phyloP scores from a whole-genome alignment of 2,113 vertebrate species.

The Triplophysa rosa region DNA sequence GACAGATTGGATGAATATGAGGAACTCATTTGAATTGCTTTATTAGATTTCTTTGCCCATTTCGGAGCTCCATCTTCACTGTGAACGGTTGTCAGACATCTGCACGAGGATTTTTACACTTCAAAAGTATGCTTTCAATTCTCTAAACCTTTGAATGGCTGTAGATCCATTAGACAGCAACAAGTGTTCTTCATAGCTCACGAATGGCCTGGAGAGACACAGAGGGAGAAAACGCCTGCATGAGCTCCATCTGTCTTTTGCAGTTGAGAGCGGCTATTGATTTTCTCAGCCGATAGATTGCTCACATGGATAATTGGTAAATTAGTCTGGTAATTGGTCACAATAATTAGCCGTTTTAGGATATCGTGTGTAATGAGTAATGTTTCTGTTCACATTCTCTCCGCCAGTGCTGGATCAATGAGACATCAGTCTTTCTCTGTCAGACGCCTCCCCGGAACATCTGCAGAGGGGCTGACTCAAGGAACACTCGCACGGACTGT shows the following conservation, averaged over 20 bases:
- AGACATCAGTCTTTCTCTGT: conserved; percentile 7
- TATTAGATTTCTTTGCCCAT: too few species aligned
- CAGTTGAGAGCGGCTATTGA: conserved; percentile 61
- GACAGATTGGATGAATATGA: too few species aligned
- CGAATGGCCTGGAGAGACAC: conserved; percentile 31
- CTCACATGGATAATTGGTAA: conserved; percentile 77
- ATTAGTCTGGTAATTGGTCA: conserved; percentile 75
- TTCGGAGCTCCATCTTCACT: too few species aligned
- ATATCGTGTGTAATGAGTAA: conserved; percentile 75
- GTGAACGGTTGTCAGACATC: too few species aligned
- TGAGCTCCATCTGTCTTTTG: conserved; percentile 45
- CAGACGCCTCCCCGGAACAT: conserved; percentile 20
- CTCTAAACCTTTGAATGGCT: conserved; percentile 24
- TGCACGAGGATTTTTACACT: too few species aligned
- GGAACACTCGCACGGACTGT: conserved; percentile 3
- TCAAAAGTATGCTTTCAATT: neutral
- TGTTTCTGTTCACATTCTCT: conserved; percentile 67
- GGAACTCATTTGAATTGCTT: too few species aligned
- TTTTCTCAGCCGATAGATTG: conserved; percentile 68
- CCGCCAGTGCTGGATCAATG: conserved; percentile 64
- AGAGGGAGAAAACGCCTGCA: conserved; percentile 36
- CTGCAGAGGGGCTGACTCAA: conserved; percentile 10
- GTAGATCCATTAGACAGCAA: conserved; percentile 20
- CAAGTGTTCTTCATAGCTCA: conserved; percentile 25
- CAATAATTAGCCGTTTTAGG: conserved; percentile 79